A percentile compares a stretch with the other conserved stretches of the same genome.
Evolutionary conservation across 2,113 vertebrate genomes (phyloP).

Genomic region (Spea bombifrons): DNA sequence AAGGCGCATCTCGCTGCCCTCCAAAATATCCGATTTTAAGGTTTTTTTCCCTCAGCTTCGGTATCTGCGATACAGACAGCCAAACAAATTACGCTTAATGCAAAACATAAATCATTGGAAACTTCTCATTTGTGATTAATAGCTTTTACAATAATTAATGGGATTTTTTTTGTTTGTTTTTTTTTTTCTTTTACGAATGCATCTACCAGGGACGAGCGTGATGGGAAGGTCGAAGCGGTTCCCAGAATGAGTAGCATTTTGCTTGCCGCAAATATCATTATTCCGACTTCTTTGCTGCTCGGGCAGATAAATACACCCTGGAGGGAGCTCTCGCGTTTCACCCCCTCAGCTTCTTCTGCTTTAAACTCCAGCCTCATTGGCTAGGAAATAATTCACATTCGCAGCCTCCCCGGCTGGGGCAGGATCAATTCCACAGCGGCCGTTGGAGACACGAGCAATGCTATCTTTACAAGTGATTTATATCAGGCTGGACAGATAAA

Average conservation of each 20-base stretch:
- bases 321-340: constrained; percentile 32
- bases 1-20: too few relatives aligned
- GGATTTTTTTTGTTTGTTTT: too few relatives aligned
- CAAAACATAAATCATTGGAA: background rate
- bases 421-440: constrained; percentile 15
- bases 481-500: constrained; percentile 53
- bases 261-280: constrained; percentile 45
- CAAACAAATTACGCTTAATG: background rate
- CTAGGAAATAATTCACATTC: constrained; percentile 50
- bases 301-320: constrained; percentile 45
- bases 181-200: background rate
- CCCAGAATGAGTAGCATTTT: background rate
- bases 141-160: background rate
- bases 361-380: constrained; percentile 44
- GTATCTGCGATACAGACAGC: background rate
- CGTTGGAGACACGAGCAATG: constrained; percentile 50
- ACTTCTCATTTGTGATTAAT: background rate
- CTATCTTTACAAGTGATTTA: constrained; percentile 51
- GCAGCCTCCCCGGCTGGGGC: constrained; percentile 23
- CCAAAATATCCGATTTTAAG: background rate
- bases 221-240: background rate
- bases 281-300: constrained; percentile 21
- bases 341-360: constrained; percentile 35
- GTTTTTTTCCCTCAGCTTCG: background rate
- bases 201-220: background rate